Evolutionary conservation across 2,888 invertebrate species (phyloP), one percentile per base, ranked within the genome.

Genomic region (Diplolepis rosae): DNA sequence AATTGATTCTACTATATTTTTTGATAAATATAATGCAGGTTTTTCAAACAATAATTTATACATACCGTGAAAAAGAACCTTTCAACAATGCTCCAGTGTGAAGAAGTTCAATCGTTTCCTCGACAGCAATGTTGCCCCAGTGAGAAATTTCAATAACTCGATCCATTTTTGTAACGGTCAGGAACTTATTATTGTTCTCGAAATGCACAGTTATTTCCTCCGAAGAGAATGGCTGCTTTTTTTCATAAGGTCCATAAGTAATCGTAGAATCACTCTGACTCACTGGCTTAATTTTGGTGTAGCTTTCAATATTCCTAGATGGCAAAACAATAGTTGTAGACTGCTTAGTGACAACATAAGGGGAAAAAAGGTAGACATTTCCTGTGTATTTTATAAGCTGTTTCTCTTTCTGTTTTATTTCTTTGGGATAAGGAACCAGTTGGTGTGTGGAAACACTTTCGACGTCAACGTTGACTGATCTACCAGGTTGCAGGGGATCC

Each of bases 61-160:
- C 22, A 35, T 30, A 77, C 70, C 77, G 65, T 0, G 77, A 77
- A 65, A 77, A 77, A 4, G 77, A 77, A 5, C 84, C 86, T 86
- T 98, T 98, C 48, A 99, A 90, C 76, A 93, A 91, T 11, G 99
- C 99, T 50, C 99, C 99, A 54, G 95, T 94, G 85, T 99, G 99
- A 22, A 94, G 91, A 77, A 99, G 91, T 87, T 98, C 96, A 79
- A 99, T 93, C 6, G 94, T 93, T 88, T 99, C 99, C 87, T 99
- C 98, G 0, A 99, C 92, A 24, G 99, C 99, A 82, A 99, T 96
- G 85, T 99, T 98, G 7, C 99, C 99, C 99, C 99, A 99, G 88
- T 99, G 99, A 0, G 99, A 99, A 1, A 99, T 93, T 90, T 99
- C 99, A 82, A 99, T 95, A 0, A 93, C 90, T 65, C 99, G 92